These are phyloP conservation scores for Metallyticus violacea DNA, from an alignment of 2,888 invertebrate genomes.

Conservation along the genomic window DNA sequence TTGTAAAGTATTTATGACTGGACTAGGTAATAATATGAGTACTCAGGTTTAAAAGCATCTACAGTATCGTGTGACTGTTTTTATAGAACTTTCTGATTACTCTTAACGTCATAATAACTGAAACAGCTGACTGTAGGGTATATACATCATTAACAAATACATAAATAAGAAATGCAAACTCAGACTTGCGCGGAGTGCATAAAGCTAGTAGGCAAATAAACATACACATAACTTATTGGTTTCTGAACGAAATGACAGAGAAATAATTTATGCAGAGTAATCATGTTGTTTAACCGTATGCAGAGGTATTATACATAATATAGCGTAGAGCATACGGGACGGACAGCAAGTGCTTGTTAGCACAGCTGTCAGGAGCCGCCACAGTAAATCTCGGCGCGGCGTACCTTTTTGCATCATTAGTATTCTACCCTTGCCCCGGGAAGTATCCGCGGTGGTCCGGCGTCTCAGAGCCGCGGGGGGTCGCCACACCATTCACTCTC, in stretches of 20 bases:
- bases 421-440: background rate
- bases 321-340: too few species aligned
- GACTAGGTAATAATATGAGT: too few species aligned
- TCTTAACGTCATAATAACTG: background rate
- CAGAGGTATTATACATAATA: background rate
- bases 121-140: too few species aligned
- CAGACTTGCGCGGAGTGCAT: background rate
- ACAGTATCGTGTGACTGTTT: too few species aligned
- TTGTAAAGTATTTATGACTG: too few species aligned
- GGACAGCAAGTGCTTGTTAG: background rate
- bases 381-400: background rate
- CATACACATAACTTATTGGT: background rate
- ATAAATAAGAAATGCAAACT: background rate
- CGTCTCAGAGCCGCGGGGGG: background rate
- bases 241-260: background rate
- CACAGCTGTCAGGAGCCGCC: background rate
- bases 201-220: background rate
- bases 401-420: background rate
- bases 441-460: background rate
- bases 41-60: too few species aligned
- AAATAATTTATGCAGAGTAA: background rate
- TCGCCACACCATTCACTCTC: background rate
- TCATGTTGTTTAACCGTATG: background rate
- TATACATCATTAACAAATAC: background rate
- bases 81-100: too few species aligned